phyloP scores from a whole-genome alignment of 2,888 invertebrate genomes.

The Drosophila leonis region DNA sequence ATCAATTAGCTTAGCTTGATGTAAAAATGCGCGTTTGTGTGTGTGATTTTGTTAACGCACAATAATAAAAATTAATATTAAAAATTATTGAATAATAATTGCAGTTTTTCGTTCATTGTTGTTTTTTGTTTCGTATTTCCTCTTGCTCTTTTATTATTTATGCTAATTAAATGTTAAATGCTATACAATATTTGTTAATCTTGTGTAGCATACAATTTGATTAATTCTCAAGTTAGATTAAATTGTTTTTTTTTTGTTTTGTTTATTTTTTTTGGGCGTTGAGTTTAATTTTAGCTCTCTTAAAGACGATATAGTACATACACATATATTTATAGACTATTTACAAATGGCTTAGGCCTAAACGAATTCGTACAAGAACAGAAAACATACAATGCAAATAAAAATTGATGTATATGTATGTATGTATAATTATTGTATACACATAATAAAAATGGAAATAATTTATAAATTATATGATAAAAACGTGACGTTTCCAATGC shows the following conservation, averaged over 20 bases:
- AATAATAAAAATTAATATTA: constrained; percentile 77
- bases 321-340: constrained; percentile 60
- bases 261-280: constrained; percentile 35
- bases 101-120: constrained; percentile 66
- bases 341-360: constrained; percentile 70
- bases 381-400: constrained; percentile 63
- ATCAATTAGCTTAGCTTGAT: constrained; percentile 82
- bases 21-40: constrained; percentile 64
- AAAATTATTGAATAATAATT: constrained; percentile 83
- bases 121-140: constrained; percentile 42
- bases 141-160: constrained; percentile 61
- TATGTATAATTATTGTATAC: constrained; percentile 16
- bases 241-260: constrained; percentile 45
- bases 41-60: constrained; percentile 56
- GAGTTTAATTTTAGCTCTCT: constrained; percentile 48
- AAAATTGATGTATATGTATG: constrained; percentile 19
- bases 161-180: constrained; percentile 78
- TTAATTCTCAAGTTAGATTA: constrained; percentile 79
- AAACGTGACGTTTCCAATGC: constrained; percentile 64
- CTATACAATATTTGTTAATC: constrained; percentile 74
- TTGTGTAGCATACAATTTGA: constrained; percentile 76
- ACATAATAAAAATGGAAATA: constrained; percentile 33
- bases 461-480: constrained; percentile 45
- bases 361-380: constrained; percentile 74
- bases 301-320: constrained; percentile 45